A percentile compares a stretch with the other conserved stretches of the same genome.
These are phyloP conservation scores for Drosophila borborema DNA, from an alignment of 2,888 invertebrate species.

Conservation along the genomic window DNA sequence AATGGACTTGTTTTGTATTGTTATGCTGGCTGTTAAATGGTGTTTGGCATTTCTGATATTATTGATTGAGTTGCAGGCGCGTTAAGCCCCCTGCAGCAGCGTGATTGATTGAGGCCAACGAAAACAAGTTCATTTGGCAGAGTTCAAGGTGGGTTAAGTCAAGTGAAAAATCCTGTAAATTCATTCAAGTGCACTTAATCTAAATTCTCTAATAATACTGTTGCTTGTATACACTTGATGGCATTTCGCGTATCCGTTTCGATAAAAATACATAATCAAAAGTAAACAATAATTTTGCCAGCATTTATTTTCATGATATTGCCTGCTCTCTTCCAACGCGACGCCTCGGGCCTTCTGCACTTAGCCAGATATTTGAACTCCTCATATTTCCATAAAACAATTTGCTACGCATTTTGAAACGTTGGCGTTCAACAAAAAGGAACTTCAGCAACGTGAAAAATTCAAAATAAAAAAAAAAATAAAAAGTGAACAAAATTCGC, in stretches of 20 bases:
- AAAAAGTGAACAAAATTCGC: constrained; percentile 45
- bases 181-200: constrained; percentile 15
- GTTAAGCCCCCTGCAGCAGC: constrained; percentile 17
- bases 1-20: constrained; percentile 1
- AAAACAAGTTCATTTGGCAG: constrained; percentile 38
- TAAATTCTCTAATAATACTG: neutral
- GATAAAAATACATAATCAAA: neutral
- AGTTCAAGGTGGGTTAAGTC: constrained; percentile 13
- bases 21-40: constrained; percentile 18
- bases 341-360: constrained; percentile 1
- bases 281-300: constrained; percentile 1
- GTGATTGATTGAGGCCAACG: constrained; percentile 52
- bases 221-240: neutral
- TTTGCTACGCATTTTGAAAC: constrained; percentile 53
- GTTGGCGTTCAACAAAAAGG: constrained; percentile 22
- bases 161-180: constrained; percentile 9
- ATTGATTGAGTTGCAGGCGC: constrained; percentile 46
- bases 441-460: constrained; percentile 54
- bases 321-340: neutral
- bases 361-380: constrained; percentile 15
- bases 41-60: constrained; percentile 34
- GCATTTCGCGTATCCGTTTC: neutral
- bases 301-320: constrained; percentile 5
- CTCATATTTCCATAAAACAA: constrained; percentile 5
- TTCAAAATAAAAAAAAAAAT: constrained; percentile 21